phyloP scores from a whole-genome alignment of 2,888 invertebrate species.

The Dolichopus griseipennis region DNA sequence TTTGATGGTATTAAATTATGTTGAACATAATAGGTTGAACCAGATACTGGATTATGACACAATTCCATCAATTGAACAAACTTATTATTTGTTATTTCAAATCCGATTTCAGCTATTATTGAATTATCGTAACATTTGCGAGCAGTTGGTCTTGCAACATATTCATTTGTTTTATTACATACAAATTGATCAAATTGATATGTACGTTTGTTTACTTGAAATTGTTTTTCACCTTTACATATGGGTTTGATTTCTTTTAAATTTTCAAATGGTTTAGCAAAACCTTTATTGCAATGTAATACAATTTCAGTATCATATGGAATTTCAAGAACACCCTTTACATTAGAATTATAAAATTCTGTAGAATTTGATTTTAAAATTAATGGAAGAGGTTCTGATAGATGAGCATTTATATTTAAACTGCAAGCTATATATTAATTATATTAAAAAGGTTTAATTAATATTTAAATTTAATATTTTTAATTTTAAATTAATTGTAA shows the following conservation, averaged over 20 bases:
- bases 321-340: slow-evolving; percentile 26
- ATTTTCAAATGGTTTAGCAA: slow-evolving; percentile 23
- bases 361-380: slow-evolving; percentile 42
- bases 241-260: slow-evolving; percentile 27
- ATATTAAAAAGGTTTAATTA: background rate
- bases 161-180: slow-evolving; percentile 33
- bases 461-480: no score
- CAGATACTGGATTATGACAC: slow-evolving; percentile 39
- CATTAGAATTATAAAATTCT: slow-evolving; percentile 26
- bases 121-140: slow-evolving; percentile 31
- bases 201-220: slow-evolving; percentile 24
- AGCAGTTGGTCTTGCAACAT: slow-evolving; percentile 31
- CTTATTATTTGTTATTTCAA: slow-evolving; percentile 26
- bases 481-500: no score
- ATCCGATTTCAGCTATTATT: slow-evolving; percentile 36
- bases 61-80: slow-evolving; percentile 41
- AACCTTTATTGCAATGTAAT: slow-evolving; percentile 26
- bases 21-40: slow-evolving; percentile 40
- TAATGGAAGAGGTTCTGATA: slow-evolving; percentile 50
- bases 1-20: slow-evolving; percentile 41
- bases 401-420: slow-evolving; percentile 13
- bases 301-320: slow-evolving; percentile 27
- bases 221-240: slow-evolving; percentile 30
- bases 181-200: slow-evolving; percentile 30
- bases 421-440: no score